Evolutionary conservation across 2,888 invertebrate genomes (phyloP), one percentile per base, ranked within the genome.

Genomic region (Buathra laborator): DNA sequence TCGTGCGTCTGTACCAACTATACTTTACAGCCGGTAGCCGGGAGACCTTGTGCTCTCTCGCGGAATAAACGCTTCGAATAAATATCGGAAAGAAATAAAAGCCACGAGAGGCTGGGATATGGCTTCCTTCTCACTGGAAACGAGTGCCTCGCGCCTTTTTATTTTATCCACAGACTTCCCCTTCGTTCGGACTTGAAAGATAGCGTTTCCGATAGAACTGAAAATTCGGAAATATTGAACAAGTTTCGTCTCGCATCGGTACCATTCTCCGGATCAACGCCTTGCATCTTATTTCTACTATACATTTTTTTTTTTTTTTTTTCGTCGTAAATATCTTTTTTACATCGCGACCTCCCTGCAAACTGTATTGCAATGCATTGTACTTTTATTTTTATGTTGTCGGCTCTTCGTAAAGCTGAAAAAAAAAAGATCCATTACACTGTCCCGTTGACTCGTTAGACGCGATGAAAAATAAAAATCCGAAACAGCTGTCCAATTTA

Each of bases 31-130:
- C 74, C 51, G 76, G 51, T 83, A 64, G 43, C 53, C 62, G 51
- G 43, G 53, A 79, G 53, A 59, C 16, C 3, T 44, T 53, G 37
- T 43, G 59, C 74, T 56, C 48, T 53, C 24, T n/a, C 53, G 81
- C 74, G 81, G 37, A 64, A 78, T 78, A 78, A 78, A 64, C 62
- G 62, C 70, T n/a, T 56, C 53, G 46, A 76, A 85, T 85, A 85
- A 85, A 85, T 85, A 85, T 85, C 85, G 85, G 76, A 85, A 85
- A 85, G 78, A 72, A 85, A 85, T 85, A 85, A 85, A 85, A 85
- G 59, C 76, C 68, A 78, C 68, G 48, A 70, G 46, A 67, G 56
- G 51, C 56, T 68, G 24, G 16, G 56, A 56, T 16, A 56, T 19
- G 56, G 56, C 56, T 56, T 19, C 24, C 56, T 56, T 71, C 67